Conservation (phyloP, 2,113 vertebrate genomes). For the Callospermophilus lateralis region DNA sequence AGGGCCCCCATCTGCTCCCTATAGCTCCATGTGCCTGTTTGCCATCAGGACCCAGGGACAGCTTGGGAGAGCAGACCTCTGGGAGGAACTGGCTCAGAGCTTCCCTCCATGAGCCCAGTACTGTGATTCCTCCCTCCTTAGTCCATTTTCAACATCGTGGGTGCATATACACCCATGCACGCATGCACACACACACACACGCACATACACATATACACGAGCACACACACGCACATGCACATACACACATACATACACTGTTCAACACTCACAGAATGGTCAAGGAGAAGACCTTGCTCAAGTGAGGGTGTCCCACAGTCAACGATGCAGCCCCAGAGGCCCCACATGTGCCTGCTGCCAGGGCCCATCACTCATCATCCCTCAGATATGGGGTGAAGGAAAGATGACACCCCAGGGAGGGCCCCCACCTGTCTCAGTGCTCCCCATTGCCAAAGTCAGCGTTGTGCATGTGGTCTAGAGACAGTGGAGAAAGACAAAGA, state of each 20-base stretch:
- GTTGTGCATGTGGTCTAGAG: rapidly evolving
- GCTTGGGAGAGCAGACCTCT: not conserved
- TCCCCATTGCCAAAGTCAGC: not conserved
- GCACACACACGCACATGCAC: not conserved
- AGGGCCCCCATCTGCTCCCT: not conserved
- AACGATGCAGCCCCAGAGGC: not conserved
- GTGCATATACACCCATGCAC: not conserved
- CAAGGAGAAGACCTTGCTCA: not conserved
- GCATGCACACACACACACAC: not conserved
- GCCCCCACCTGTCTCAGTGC: not conserved
- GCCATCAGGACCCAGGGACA: not conserved
- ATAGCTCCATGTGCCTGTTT: not conserved
- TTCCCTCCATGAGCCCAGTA: not conserved
- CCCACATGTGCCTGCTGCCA: not conserved
- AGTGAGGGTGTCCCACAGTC: not conserved
- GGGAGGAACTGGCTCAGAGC: not conserved
- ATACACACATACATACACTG: not conserved
- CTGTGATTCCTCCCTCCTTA: not conserved
- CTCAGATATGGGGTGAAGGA: no score
- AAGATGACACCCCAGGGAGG: no score
- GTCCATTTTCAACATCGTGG: not conserved
- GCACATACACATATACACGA: not conserved
- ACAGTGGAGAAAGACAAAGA: not conserved
- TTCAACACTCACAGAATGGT: not conserved
- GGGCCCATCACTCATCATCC: not conserved